Evolutionary conservation across 2,113 vertebrate genomes (phyloP).

Genomic region (Empidonax alnorum): DNA sequence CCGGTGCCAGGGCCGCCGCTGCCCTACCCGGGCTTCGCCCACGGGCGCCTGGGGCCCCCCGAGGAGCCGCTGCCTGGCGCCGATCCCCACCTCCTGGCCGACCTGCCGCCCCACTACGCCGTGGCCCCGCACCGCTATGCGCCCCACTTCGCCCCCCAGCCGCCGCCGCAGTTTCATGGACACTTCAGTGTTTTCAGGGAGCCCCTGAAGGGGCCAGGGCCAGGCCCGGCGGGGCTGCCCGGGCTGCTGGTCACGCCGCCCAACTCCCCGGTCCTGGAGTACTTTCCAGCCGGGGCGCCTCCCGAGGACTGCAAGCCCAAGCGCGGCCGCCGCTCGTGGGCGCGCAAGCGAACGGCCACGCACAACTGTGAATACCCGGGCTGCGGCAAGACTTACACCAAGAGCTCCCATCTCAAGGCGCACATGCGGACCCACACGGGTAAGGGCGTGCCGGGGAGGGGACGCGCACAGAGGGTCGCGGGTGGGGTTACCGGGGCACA

Average conservation of each 20-base stretch:
- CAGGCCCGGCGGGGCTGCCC: conserved; percentile 71
- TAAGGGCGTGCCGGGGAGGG: conserved; percentile 33
- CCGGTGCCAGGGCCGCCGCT: conserved; percentile 18
- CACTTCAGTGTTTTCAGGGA: conserved; percentile 82
- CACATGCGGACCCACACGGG: conserved; percentile 94
- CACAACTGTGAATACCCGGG: conserved; percentile 92
- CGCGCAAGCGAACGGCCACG: conserved; percentile 87
- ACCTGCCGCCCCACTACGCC: conserved; percentile 75
- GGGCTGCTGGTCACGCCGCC: conserved; percentile 87
- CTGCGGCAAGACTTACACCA: conserved; percentile 93
- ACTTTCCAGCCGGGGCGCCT: conserved; percentile 71
- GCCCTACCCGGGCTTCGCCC: conserved; percentile 70
- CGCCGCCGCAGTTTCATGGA: conserved; percentile 79
- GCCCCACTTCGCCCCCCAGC: conserved; percentile 73
- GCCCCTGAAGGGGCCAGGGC: conserved; percentile 69
- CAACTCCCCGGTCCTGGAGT: conserved; percentile 86
- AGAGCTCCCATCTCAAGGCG: conserved; percentile 92
- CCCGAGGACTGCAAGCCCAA: conserved; percentile 85
- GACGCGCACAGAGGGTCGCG: neutral
- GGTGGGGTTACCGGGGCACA: neutral
- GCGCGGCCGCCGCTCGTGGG: conserved; percentile 87
- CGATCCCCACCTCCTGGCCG: conserved; percentile 71
- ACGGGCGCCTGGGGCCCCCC: conserved; percentile 62
- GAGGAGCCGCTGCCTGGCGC: conserved; percentile 34
- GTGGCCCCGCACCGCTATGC: conserved; percentile 67